A percentile compares a stretch with the other conserved stretches of the same genome.
These are phyloP conservation scores for Pagrus major DNA, from an alignment of 2,113 vertebrate genomes.

Conservation along the genomic window DNA sequence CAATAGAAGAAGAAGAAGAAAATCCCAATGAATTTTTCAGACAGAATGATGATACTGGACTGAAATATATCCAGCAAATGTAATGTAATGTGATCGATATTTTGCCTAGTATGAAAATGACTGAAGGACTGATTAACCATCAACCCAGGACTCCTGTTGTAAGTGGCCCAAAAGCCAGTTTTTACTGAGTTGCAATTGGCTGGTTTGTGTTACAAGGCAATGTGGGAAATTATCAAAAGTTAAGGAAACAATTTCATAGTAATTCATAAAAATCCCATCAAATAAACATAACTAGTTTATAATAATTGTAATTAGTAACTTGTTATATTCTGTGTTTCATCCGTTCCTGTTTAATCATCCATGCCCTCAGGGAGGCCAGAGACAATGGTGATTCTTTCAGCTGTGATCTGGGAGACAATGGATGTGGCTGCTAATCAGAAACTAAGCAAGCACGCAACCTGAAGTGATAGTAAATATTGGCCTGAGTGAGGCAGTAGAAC, in stretches of 20 bases:
- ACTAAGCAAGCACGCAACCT: background rate
- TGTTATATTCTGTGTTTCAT: background rate
- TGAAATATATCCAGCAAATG: background rate
- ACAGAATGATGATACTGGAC: background rate
- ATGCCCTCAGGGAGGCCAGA: background rate
- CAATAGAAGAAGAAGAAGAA: too few relatives aligned
- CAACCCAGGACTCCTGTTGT: background rate
- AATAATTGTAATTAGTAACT: background rate
- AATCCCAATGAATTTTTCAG: too few relatives aligned
- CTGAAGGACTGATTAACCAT: background rate
- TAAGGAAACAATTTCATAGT: background rate
- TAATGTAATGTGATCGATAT: background rate
- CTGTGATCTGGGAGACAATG: background rate
- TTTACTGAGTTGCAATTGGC: background rate
- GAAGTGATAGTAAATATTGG: too few relatives aligned
- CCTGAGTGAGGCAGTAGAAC: background rate
- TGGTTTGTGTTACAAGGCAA: background rate
- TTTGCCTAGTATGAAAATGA: background rate
- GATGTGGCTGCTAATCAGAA: background rate
- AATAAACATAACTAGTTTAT: background rate
- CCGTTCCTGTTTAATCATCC: background rate
- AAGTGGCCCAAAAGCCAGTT: background rate
- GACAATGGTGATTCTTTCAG: background rate
- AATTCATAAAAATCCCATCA: background rate
- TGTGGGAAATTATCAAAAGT: background rate